A percentile compares a stretch with the other conserved stretches of the same genome.
These are phyloP conservation scores for Paedocypris micromegethes DNA, from an alignment of 2,797 vertebrate species.

Conservation along the genomic window DNA sequence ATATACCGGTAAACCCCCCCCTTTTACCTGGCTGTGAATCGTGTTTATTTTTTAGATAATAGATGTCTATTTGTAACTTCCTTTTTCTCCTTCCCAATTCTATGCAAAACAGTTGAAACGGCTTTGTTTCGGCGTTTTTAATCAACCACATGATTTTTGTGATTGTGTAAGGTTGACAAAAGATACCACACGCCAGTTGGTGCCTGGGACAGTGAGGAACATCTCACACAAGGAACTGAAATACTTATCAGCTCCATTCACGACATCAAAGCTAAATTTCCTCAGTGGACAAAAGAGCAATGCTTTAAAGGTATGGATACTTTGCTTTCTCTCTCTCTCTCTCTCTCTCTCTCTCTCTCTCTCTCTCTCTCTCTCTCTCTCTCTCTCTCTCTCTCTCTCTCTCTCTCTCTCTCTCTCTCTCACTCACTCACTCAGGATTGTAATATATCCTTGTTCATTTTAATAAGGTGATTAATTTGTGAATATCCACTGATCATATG, in stretches of 20 bases:
- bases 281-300: slow-evolving; percentile 51
- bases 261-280: slow-evolving; percentile 44
- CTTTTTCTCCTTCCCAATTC: too few species aligned
- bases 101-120: too few species aligned
- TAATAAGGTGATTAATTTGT: not conserved
- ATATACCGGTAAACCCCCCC: too few species aligned
- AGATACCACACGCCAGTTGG: slow-evolving; percentile 40
- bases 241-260: slow-evolving; percentile 44
- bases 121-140: not conserved
- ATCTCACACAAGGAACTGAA: slow-evolving; percentile 42
- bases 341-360: too few species aligned
- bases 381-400: too few species aligned
- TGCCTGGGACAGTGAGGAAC: slow-evolving; percentile 49
- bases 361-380: too few species aligned
- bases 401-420: too few species aligned
- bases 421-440: too few species aligned
- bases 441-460: too few species aligned
- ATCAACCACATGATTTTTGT: not conserved
- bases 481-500: not conserved
- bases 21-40: too few species aligned
- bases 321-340: not conserved
- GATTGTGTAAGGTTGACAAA: slow-evolving; percentile 50
- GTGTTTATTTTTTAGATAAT: too few species aligned
- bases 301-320: slow-evolving; percentile 49
- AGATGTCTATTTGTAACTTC: too few species aligned